phyloP scores from a whole-genome alignment of 2,888 invertebrate species.

The Boloria euphrosyne region DNA sequence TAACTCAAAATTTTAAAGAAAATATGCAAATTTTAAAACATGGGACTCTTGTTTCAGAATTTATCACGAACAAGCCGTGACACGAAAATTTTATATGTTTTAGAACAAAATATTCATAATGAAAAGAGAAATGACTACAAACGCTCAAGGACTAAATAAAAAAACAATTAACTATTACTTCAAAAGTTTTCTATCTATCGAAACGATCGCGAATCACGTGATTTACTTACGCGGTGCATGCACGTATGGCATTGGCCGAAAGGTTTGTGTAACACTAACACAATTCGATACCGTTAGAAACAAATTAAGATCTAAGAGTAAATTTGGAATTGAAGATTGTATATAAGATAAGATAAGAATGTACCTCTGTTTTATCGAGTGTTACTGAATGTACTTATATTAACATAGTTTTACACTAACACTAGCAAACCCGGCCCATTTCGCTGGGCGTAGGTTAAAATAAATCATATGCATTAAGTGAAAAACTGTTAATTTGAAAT shows the following conservation, averaged over 20 bases:
- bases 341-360: neutral
- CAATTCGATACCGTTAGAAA: conserved; percentile 29
- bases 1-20: too few species aligned
- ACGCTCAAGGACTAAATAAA: neutral
- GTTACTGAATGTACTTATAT: too few species aligned
- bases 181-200: conserved; percentile 3
- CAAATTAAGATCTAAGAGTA: conserved; percentile 9
- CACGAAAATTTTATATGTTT: too few species aligned
- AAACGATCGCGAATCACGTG: conserved; percentile 10
- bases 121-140: neutral
- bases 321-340: conserved; percentile 7
- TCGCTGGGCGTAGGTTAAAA: too few species aligned
- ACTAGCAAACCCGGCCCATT: too few species aligned
- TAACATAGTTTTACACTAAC: too few species aligned
- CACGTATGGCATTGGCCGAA: conserved; percentile 32
- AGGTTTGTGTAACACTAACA: conserved; percentile 31
- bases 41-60: too few species aligned
- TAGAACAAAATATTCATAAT: neutral
- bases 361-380: neutral
- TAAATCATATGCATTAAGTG: too few species aligned
- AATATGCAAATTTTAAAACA: too few species aligned
- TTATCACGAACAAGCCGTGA: too few species aligned
- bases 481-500: too few species aligned
- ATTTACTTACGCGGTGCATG: conserved; percentile 24
- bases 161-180: neutral